Conservation (phyloP, 2,113 vertebrate genomes). For the Mus pahari region DNA sequence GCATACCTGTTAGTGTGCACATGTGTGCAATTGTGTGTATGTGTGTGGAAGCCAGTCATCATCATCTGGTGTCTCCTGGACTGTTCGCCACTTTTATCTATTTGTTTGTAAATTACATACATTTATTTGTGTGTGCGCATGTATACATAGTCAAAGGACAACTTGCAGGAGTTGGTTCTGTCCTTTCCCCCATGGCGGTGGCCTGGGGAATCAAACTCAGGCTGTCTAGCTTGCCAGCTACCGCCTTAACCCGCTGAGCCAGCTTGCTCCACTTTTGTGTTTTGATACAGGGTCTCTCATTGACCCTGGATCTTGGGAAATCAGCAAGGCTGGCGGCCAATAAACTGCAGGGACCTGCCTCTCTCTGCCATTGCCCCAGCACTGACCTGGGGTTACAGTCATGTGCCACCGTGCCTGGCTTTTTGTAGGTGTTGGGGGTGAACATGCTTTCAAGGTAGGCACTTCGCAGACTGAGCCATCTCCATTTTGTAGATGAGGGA, state of each 20-base stretch:
- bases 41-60: neutral
- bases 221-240: neutral
- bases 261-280: neutral
- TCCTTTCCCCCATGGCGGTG: neutral
- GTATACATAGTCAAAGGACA: neutral
- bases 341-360: neutral
- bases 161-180: neutral
- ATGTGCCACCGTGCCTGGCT: neutral
- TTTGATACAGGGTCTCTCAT: neutral
- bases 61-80: neutral
- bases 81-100: neutral
- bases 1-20: neutral
- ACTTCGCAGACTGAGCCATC: neutral
- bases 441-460: neutral
- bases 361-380: neutral
- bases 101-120: neutral
- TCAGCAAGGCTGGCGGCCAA: neutral
- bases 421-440: neutral
- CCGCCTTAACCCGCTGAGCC: neutral
- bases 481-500: neutral
- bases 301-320: neutral
- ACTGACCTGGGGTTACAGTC: neutral
- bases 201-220: neutral
- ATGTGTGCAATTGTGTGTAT: neutral
- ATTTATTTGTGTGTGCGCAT: neutral